Base-by-base conservation (phyloP, 2,888 invertebrate genomes). In the Cantharis rustica region DNA sequence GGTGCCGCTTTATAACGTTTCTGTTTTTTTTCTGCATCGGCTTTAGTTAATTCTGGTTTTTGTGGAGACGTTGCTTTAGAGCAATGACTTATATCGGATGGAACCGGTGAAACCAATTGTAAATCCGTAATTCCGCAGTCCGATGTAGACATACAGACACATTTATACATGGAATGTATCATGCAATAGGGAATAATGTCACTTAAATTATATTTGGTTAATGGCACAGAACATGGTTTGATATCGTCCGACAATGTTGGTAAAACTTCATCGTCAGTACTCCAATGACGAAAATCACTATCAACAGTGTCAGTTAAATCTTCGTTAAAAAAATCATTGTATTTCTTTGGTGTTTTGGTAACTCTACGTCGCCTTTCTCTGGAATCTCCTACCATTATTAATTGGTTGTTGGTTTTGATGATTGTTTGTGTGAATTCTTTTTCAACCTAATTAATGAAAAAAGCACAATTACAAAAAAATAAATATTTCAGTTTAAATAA, bases 361-460 rank as follows among this genome's bases (percentile, higher is more conserved):
- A 90, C 90, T 81, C 93, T 87, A 83, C 89, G 91, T 71, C 90
- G 88, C 86, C 90, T 83, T 85, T 88, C 88, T 79, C 88, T 87
- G 27, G 87, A 87, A 75, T 89, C 87, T 77, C 93, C 93, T 26
- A 94, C 89, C 10, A 93, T 86, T 81, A 93, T 90, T 69, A 92
- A 92, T 86, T 92, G 91, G 82, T 93, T 90, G 23, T 91, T 91
- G 10, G 92, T 91, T 63, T 92, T 87, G 73, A 94, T 91, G 20
- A 94, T 90, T 4, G 94, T 94, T 82, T 93, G 93, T 15, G 92
- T 93, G 86, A 94, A 94, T 83, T 93, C 93, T 85, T 92, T 90
- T 85, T 94, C 94, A 83, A 92, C 92, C 75, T 76, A 66, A 61
- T 23, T 23, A 9, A 16, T n/a, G 16, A 20, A 47, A 16, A 20